These are phyloP conservation scores for Acanthosepion esculentum DNA, from an alignment of 2,888 invertebrate genomes.

Conservation along the genomic window DNA sequence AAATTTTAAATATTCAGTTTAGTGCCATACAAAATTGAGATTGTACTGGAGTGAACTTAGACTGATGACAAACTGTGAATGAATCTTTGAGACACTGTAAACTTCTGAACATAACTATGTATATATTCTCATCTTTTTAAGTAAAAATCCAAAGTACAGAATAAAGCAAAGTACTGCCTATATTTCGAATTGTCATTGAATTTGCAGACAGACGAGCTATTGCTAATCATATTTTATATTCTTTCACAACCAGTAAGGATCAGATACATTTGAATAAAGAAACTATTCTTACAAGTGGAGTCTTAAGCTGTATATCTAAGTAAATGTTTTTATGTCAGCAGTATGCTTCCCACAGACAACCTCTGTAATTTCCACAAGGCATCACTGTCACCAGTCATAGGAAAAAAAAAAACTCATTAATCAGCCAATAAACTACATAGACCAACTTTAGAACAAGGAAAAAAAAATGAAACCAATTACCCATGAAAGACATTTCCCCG, in stretches of 20 bases:
- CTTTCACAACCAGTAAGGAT: neutral
- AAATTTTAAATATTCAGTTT: neutral
- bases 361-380: neutral
- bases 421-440: too few relatives aligned
- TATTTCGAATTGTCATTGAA: neutral
- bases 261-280: neutral
- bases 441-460: neutral
- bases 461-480: neutral
- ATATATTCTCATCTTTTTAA: neutral
- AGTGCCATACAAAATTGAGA: neutral
- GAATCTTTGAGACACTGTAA: neutral
- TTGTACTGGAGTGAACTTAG: neutral
- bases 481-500: neutral
- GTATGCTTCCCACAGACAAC: slow-evolving; percentile 22
- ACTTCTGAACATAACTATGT: neutral
- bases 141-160: neutral
- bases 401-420: neutral
- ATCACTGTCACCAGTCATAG: neutral
- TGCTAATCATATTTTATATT: neutral
- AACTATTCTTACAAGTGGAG: neutral
- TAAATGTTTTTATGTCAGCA: neutral
- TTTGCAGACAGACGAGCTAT: neutral
- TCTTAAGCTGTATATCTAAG: neutral
- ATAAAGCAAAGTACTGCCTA: neutral
- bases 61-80: neutral